phyloP scores from a whole-genome alignment of 2,797 vertebrate species.

The Phaenicophaeus curvirostris region DNA sequence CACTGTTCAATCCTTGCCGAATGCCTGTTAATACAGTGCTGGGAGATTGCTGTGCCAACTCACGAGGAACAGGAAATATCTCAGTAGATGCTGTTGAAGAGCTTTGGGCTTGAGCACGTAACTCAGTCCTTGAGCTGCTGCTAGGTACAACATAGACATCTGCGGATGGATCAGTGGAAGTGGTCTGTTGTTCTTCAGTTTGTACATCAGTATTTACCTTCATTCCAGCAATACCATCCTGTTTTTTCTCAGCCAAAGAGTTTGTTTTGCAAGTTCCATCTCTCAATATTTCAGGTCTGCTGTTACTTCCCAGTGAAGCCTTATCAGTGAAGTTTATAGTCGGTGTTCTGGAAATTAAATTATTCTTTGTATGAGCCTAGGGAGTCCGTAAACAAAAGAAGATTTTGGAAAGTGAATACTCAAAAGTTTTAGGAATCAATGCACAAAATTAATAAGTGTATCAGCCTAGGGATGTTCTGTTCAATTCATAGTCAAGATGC shows the following conservation, averaged over 20 bases:
- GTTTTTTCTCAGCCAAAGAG: neutral
- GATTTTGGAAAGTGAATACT: conserved; percentile 56
- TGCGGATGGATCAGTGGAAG: neutral
- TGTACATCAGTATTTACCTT: neutral
- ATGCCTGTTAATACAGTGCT: neutral
- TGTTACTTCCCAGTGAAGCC: conserved; percentile 11
- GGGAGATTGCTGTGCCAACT: neutral
- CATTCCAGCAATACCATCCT: neutral
- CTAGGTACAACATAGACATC: neutral
- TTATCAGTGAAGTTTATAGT: conserved; percentile 10
- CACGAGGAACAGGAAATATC: conserved; percentile 9
- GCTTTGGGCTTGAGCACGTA: conserved; percentile 10
- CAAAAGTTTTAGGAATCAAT: conserved; percentile 29
- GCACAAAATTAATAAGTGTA: neutral
- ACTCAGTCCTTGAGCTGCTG: neutral
- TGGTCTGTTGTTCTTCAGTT: neutral
- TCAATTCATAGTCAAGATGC: neutral
- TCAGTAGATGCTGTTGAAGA: conserved; percentile 64
- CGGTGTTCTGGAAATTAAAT: conserved; percentile 49
- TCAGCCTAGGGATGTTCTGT: neutral
- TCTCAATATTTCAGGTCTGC: neutral
- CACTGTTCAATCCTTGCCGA: neutral
- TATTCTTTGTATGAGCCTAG: conserved; percentile 67
- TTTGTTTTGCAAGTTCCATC: neutral
- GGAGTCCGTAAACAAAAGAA: conserved; percentile 68